These are phyloP conservation scores for Bothrops jararaca DNA, from an alignment of 2,113 vertebrate species.

Conservation along the genomic window DNA sequence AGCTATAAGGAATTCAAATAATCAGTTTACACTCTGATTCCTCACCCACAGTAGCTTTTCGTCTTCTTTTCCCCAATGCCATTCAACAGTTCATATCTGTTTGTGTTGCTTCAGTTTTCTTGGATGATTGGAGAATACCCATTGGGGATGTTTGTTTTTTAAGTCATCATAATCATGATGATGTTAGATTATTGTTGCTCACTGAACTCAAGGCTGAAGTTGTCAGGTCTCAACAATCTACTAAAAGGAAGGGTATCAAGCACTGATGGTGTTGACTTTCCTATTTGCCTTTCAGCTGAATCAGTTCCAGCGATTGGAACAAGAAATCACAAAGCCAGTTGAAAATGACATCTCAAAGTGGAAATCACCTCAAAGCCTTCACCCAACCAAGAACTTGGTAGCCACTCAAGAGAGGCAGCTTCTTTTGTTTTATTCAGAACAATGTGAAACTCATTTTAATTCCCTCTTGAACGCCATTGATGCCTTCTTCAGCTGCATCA, in stretches of 20 bases:
- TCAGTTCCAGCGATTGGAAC: constrained; percentile 91
- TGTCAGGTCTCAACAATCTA: neutral
- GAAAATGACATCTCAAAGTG: constrained; percentile 93
- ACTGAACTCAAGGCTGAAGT: neutral
- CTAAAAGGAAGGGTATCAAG: neutral
- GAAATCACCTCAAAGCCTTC: constrained; percentile 77
- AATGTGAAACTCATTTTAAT: constrained; percentile 89
- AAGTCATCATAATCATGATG: neutral
- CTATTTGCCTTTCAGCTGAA: constrained; percentile 76
- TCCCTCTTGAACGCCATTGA: constrained; percentile 91
- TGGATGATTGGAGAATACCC: neutral
- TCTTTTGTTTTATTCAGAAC: constrained; percentile 89
- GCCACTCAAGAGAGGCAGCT: constrained; percentile 81
- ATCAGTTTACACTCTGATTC: neutral
- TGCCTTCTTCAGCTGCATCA: constrained; percentile 87
- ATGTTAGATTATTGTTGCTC: neutral
- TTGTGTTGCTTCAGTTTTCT: neutral
- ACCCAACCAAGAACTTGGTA: constrained; percentile 52
- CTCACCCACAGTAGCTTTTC: neutral
- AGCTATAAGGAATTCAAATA: neutral
- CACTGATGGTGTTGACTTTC: accelerated
- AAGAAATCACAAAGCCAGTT: constrained; percentile 90
- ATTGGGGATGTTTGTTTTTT: neutral
- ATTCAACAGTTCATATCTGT: neutral
- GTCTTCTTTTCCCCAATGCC: neutral